Conservation (phyloP, 1,140 invertebrate species). For the Leptinotarsa undecemlineata region DNA sequence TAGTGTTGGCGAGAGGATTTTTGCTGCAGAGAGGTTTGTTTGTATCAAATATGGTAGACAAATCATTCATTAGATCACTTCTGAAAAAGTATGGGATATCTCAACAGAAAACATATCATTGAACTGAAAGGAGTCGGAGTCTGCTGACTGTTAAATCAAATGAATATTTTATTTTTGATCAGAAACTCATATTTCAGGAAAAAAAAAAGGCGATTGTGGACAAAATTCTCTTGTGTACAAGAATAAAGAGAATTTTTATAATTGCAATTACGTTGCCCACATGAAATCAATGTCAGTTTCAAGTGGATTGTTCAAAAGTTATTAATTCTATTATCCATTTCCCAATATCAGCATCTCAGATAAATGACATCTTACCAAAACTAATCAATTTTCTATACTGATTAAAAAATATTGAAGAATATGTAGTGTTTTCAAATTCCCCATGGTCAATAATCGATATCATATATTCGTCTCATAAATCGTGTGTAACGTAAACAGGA, state of each 20-base stretch:
- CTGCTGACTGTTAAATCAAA: background rate
- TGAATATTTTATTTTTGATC: background rate
- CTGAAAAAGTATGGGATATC: background rate
- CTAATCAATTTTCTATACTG: too few relatives aligned
- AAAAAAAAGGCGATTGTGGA: background rate
- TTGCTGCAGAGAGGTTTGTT: conserved; percentile 60
- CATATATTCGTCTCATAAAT: too few relatives aligned
- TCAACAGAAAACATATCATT: background rate
- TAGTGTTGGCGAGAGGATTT: conserved; percentile 66
- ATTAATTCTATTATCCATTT: too few relatives aligned
- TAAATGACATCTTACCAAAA: too few relatives aligned
- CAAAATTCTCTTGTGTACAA: background rate
- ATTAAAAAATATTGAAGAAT: too few relatives aligned
- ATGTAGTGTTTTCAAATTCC: too few relatives aligned
- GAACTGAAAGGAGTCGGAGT: background rate
- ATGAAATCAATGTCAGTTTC: too few relatives aligned
- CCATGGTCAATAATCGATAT: too few relatives aligned
- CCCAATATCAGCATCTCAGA: too few relatives aligned
- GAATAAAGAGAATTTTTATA: background rate
- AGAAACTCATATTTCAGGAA: background rate
- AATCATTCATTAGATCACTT: background rate
- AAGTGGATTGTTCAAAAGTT: too few relatives aligned
- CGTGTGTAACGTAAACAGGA: too few relatives aligned
- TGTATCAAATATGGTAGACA: background rate
- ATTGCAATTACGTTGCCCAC: too few relatives aligned